Percentiles rank a stretch among this genome's conserved stretches.
Conservation (phyloP, 2,888 invertebrate genomes). For the Drosophila robusta region DNA sequence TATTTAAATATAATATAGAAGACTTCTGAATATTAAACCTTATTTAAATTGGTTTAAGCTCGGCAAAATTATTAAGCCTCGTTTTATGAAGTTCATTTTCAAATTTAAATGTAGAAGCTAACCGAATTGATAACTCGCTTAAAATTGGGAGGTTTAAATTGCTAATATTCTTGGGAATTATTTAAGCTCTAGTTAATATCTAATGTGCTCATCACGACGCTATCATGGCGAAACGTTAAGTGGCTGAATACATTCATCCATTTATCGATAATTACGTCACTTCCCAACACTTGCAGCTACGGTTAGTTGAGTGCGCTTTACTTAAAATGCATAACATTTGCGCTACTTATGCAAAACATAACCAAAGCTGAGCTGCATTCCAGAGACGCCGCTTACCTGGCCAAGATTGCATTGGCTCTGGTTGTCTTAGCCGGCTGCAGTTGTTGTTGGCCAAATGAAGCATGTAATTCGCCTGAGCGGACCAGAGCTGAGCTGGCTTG, state of each 20-base stretch:
- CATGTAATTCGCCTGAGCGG: constrained; percentile 66
- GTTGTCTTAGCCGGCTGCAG: constrained; percentile 41
- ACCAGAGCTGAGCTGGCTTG: constrained; percentile 23
- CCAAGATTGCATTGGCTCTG: constrained; percentile 13
- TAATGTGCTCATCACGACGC: constrained; percentile 24
- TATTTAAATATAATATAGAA: too few species aligned
- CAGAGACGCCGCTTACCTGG: constrained; percentile 32
- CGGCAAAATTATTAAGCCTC: too few species aligned
- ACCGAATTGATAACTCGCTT: too few species aligned
- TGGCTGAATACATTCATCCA: constrained; percentile 41
- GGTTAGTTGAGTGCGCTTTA: constrained; percentile 40
- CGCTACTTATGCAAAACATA: constrained; percentile 71
- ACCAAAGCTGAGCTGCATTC: constrained; percentile 39
- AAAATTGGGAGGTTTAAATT: too few species aligned
- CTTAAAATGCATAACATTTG: constrained; percentile 71
- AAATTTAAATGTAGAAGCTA: too few species aligned
- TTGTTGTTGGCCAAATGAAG: constrained; percentile 60
- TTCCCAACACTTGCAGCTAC: constrained; percentile 45
- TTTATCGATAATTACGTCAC: constrained; percentile 67
- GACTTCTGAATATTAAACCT: too few species aligned
- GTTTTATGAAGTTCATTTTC: too few species aligned
- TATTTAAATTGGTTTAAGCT: too few species aligned
- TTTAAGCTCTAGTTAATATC: background rate
- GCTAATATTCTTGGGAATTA: background rate
- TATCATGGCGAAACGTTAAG: constrained; percentile 34